These are phyloP conservation scores for Cerastoderma edule DNA, from an alignment of 2,888 invertebrate genomes.

Conservation along the genomic window DNA sequence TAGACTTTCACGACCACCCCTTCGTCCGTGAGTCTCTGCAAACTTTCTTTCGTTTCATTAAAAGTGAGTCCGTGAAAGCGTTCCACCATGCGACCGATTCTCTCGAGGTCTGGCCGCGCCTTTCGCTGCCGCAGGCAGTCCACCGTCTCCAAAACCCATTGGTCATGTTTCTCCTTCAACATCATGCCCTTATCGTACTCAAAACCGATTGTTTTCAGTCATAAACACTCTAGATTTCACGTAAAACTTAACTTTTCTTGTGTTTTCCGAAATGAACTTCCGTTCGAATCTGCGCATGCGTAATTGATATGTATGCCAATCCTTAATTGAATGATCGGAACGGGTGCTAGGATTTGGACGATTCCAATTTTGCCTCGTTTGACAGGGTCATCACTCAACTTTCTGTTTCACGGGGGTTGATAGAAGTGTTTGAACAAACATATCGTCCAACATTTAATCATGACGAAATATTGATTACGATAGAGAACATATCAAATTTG, in stretches of 20 bases:
- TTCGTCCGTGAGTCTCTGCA: constrained; percentile 90
- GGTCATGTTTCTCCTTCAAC: constrained; percentile 84
- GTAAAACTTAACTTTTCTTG: constrained; percentile 1
- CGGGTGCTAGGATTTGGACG: too few species aligned
- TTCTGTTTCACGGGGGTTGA: too few species aligned
- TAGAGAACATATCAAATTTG: too few species aligned
- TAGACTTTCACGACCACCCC: constrained; percentile 92
- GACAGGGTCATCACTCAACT: too few species aligned
- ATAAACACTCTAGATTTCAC: constrained; percentile 9
- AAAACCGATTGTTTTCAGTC: constrained; percentile 14
- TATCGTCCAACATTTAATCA: too few species aligned
- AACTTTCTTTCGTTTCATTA: constrained; percentile 86
- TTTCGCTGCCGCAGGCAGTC: constrained; percentile 93
- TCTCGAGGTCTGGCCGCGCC: constrained; percentile 92
- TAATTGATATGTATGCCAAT: too few species aligned
- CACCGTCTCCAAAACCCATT: constrained; percentile 92
- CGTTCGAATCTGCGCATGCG: constrained; percentile 55
- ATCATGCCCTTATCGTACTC: background rate
- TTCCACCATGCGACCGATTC: constrained; percentile 92
- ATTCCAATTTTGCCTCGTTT: too few species aligned
- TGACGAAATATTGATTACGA: too few species aligned
- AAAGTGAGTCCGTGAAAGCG: constrained; percentile 90
- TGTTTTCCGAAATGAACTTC: constrained; percentile 85
- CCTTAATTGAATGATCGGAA: too few species aligned
- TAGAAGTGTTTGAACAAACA: too few species aligned